Base-by-base conservation (phyloP, 2,797 vertebrate species). In the Cossypha dichroa region DNA sequence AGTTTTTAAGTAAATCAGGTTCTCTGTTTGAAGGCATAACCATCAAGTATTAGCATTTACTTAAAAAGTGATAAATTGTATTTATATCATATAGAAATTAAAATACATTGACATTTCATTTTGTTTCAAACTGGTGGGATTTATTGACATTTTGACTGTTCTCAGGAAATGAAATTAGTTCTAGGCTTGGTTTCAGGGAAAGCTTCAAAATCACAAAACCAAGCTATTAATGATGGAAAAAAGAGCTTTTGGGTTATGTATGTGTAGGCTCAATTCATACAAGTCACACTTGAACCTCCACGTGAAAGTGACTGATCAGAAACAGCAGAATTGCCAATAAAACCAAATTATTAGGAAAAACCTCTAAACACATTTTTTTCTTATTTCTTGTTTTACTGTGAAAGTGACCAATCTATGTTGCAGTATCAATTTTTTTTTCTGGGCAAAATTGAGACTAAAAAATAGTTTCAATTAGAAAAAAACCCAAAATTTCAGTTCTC, bases 331-430 rank as follows among this genome's bases (percentile, higher is more conserved):
- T 74, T 81, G 2, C 12, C 45, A 86, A 34, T 18, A 49, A 90
- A 33, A 76, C 3, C 10, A 66, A 69, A 36, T 33, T 34, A 64
- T n/a, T 72, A 56, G 17, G 17, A 43, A 43, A 78, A 60, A 26
- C 1, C 21, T 34, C 41, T 84, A 36, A 72, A 54, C 0, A 0
- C 0, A 0, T 1, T 28, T 46, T 46, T 58, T 64, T 29, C 10
- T 38, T 11, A 2, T 41, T 70, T 74, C 62, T 74, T 29, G 2
- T 7, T 13, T 73, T 43, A 22, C 3, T 8, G 3, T 13, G 4
- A 34, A 63, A 62, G 3, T 18, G 23, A 83, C 36, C 8, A 56
- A 7, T 8, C 25, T 6, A 10, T 51, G 4, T 19, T 52, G 18
- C 8, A 11, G 14, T 59, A 29, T 4, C 8, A 34, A 8, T 13